phyloP scores from a whole-genome alignment of 2,888 invertebrate genomes.

The Trichopoda pennipes region DNA sequence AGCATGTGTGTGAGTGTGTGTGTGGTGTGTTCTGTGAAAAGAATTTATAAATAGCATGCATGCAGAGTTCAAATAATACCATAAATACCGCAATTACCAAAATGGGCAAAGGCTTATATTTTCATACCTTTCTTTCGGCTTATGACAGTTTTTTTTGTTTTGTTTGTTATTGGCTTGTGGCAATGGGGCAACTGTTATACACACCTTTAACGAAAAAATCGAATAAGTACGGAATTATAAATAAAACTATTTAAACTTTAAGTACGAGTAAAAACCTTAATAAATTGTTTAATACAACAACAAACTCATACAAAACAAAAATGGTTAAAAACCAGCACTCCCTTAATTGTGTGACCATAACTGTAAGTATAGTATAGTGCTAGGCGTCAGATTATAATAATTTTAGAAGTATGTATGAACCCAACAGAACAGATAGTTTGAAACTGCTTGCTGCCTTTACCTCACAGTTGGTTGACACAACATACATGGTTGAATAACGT shows the following conservation, averaged over 20 bases:
- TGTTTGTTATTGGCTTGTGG: conserved; percentile 6
- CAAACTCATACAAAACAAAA: neutral
- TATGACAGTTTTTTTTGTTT: neutral
- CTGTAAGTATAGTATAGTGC: neutral
- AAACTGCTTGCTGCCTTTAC: neutral
- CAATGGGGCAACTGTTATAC: conserved; percentile 27
- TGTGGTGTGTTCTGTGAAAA: conserved; percentile 17
- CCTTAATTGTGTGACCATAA: conserved; percentile 32
- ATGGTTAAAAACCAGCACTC: conserved; percentile 29
- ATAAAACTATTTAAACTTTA: conserved; percentile 18
- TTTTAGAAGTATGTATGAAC: neutral
- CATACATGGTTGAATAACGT: conserved; percentile 43
- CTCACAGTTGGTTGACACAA: neutral
- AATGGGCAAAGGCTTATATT: conserved; percentile 31
- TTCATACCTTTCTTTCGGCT: conserved; percentile 12
- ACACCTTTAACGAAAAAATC: conserved; percentile 38
- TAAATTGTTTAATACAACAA: conserved; percentile 41
- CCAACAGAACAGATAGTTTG: neutral
- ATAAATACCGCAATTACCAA: conserved; percentile 45
- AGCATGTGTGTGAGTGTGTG: no score
- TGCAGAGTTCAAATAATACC: neutral
- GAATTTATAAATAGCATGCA: conserved; percentile 42
- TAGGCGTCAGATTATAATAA: conserved; percentile 18
- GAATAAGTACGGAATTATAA: neutral
- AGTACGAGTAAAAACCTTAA: conserved; percentile 27